Percentiles rank a stretch among this genome's conserved stretches.
Evolutionary conservation across 2,888 invertebrate genomes (phyloP).

Genomic region (Mythimna pallens): DNA sequence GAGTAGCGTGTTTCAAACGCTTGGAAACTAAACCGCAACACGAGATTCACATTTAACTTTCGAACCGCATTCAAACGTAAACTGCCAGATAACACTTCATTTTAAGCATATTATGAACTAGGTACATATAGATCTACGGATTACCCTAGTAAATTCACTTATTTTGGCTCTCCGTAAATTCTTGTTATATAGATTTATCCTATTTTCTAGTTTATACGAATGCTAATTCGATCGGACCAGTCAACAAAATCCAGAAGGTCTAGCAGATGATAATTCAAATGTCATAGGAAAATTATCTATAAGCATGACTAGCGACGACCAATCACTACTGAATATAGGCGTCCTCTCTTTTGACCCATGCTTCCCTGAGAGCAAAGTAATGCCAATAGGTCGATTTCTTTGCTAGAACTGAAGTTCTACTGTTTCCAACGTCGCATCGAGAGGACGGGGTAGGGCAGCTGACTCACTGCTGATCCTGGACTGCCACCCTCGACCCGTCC

Average conservation of each 20-base stretch:
- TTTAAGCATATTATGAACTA: slow-evolving; percentile 1
- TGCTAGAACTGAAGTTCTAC: neutral
- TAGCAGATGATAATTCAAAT: neutral
- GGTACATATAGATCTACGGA: neutral
- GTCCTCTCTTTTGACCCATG: neutral
- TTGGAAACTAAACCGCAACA: slow-evolving; percentile 67
- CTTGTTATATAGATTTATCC: too few relatives aligned
- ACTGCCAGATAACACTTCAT: slow-evolving; percentile 34
- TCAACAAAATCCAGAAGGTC: neutral
- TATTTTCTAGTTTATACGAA: too few relatives aligned
- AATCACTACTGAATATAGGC: too few relatives aligned
- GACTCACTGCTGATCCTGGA: neutral
- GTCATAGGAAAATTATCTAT: neutral
- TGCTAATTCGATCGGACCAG: too few relatives aligned
- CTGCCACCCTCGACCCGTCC: neutral
- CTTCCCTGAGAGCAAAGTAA: neutral
- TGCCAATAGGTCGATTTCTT: neutral
- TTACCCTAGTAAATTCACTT: too few relatives aligned
- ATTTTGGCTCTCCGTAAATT: too few relatives aligned
- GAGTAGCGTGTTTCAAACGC: slow-evolving; percentile 43
- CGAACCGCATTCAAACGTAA: slow-evolving; percentile 58
- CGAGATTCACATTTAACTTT: slow-evolving; percentile 72
- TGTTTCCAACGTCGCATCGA: neutral
- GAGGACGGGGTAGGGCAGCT: neutral
- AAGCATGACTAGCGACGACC: too few relatives aligned